These are phyloP conservation scores for Drosophila glabriapex DNA, from an alignment of 2,888 invertebrate species.

Conservation along the genomic window DNA sequence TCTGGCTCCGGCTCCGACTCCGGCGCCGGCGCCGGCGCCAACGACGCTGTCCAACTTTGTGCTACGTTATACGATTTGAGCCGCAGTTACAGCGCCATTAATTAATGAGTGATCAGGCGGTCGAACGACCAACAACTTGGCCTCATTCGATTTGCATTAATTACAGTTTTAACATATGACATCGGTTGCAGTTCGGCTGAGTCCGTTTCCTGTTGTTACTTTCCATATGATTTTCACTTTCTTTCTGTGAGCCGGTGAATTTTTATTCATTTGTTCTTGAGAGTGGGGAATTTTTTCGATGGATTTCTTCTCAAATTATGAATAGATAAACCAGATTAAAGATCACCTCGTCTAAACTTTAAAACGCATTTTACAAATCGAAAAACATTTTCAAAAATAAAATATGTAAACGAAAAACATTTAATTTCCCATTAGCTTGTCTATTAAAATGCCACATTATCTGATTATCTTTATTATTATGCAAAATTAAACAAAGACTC, in stretches of 20 bases:
- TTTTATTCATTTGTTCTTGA: conserved; percentile 62
- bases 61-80: conserved; percentile 65
- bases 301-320: background rate
- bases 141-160: conserved; percentile 73
- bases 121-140: conserved; percentile 46
- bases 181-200: conserved; percentile 52
- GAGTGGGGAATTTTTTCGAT: conserved; percentile 58
- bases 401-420: conserved; percentile 6
- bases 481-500: conserved; percentile 20
- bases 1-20: background rate
- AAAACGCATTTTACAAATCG: conserved; percentile 15
- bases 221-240: conserved; percentile 62
- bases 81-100: conserved; percentile 69
- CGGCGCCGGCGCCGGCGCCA: conserved; percentile 4
- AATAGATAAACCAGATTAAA: background rate
- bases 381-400: background rate
- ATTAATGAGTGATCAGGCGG: conserved; percentile 57
- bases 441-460: conserved; percentile 29
- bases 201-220: conserved; percentile 68
- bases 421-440: conserved; percentile 4
- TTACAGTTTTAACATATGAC: conserved; percentile 47
- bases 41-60: conserved; percentile 47
- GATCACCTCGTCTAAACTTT: background rate
- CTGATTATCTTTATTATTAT: conserved; percentile 27
- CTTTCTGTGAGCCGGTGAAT: conserved; percentile 49